phyloP scores from a whole-genome alignment of 2,797 vertebrate species.

The Sebastes hopkinsi region DNA sequence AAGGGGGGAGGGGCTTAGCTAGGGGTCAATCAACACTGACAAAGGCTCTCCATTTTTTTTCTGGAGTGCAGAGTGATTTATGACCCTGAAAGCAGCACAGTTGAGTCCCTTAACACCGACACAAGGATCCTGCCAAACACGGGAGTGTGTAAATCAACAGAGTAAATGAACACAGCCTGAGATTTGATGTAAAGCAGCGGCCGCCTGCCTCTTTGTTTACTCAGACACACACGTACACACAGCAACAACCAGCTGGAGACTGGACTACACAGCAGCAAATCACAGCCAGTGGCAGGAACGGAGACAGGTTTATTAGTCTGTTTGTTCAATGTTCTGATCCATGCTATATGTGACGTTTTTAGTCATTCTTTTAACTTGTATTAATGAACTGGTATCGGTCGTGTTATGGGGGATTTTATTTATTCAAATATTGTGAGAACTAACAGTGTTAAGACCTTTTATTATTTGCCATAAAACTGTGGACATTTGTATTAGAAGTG shows the following conservation, averaged over 20 bases:
- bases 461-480: not conserved
- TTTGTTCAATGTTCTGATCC: not conserved
- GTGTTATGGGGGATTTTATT: not conserved
- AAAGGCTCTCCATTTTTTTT: slow-evolving; percentile 27
- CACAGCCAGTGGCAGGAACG: not conserved
- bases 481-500: not conserved
- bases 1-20: slow-evolving; percentile 6
- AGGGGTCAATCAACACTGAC: slow-evolving; percentile 18
- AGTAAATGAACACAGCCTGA: slow-evolving; percentile 62
- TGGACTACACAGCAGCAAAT: not conserved
- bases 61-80: slow-evolving; percentile 52
- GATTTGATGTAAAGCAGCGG: slow-evolving; percentile 49
- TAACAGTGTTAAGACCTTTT: not conserved
- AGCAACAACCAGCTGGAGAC: slow-evolving; percentile 12
- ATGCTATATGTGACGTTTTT: not conserved
- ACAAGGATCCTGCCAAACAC: slow-evolving; percentile 45
- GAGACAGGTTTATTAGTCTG: not conserved
- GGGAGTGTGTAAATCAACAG: slow-evolving; percentile 76
- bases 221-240: slow-evolving; percentile 28
- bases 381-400: not conserved
- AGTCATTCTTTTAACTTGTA: not conserved
- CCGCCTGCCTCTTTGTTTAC: slow-evolving; percentile 59
- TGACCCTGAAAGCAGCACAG: slow-evolving; percentile 44
- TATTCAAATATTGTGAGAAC: not conserved
- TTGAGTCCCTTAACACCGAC: slow-evolving; percentile 52